Conservation (phyloP, 2,113 vertebrate species). For the Arvicanthis niloticus region DNA sequence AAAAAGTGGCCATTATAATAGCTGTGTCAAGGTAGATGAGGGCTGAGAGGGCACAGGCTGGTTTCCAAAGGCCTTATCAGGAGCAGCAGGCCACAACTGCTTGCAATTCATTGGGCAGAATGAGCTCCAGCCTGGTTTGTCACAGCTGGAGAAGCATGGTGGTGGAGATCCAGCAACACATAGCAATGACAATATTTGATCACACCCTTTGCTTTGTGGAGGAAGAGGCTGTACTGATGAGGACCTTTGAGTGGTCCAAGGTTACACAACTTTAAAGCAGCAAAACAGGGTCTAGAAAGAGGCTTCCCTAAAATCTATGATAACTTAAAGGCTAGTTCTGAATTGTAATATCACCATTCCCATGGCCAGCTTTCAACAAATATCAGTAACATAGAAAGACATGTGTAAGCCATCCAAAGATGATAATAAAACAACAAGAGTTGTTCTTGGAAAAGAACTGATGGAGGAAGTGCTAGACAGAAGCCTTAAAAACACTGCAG, state of each 20-base stretch:
- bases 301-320: not conserved
- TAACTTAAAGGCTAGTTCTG: not conserved
- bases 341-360: not conserved
- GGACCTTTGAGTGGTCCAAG: not conserved
- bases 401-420: not conserved
- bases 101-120: not conserved
- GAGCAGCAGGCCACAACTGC: not conserved
- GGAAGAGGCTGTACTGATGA: not conserved
- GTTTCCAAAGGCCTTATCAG: not conserved
- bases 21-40: not conserved
- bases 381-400: not conserved
- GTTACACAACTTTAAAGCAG: not conserved
- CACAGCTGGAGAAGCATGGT: not conserved
- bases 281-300: not conserved
- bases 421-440: too few relatives aligned
- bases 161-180: not conserved
- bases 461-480: not conserved
- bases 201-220: not conserved
- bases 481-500: not conserved
- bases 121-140: not conserved
- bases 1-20: accelerated
- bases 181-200: not conserved
- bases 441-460: not conserved
- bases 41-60: accelerated
- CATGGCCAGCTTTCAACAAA: not conserved